Evolutionary conservation across 2,797 vertebrate species (phyloP).

Genomic region (Catharus ustulatus): DNA sequence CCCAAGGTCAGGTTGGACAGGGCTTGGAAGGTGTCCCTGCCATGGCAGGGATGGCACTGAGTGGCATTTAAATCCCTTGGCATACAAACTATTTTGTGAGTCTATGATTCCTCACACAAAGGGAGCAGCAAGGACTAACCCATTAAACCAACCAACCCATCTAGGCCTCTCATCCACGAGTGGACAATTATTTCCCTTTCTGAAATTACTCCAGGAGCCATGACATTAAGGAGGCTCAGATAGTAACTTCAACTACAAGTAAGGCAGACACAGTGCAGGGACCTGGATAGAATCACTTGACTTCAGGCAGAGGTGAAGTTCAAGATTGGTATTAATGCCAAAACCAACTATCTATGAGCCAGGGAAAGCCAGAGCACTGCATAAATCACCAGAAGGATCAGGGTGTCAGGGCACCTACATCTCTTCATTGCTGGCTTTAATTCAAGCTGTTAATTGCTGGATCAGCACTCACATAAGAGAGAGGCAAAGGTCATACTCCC

Average conservation of each 20-base stretch:
- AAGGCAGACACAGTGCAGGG: background rate
- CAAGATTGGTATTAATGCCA: background rate
- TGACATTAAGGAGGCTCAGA: background rate
- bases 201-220: background rate
- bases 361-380: background rate
- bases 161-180: accelerated
- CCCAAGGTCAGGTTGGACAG: background rate
- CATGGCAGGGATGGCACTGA: background rate
- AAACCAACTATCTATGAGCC: background rate
- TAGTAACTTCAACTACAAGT: background rate
- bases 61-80: background rate
- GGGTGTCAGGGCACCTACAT: background rate
- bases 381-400: background rate
- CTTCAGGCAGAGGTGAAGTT: background rate
- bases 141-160: background rate
- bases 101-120: accelerated
- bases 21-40: background rate
- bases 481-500: background rate
- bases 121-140: background rate
- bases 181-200: background rate
- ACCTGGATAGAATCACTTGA: background rate
- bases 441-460: background rate
- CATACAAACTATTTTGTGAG: background rate
- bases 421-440: background rate
- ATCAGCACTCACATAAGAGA: background rate